Evolutionary conservation across 2,113 vertebrate genomes (phyloP).

Genomic region (Ophiodon elongatus): DNA sequence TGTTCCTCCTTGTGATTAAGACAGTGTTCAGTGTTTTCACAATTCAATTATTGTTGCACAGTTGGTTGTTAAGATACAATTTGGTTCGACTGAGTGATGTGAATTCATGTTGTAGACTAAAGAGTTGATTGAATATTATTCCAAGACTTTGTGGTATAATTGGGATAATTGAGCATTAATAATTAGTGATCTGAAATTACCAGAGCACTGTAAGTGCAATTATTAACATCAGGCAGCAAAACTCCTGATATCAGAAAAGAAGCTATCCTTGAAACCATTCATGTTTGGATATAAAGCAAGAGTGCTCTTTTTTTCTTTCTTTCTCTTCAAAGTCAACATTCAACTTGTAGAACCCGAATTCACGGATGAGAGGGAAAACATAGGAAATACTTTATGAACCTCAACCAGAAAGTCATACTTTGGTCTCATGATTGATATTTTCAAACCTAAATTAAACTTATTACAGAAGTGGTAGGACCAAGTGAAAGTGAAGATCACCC

Average conservation of each 20-base stretch:
- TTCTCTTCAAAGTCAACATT: too few relatives aligned
- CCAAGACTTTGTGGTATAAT: not conserved
- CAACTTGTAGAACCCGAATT: not conserved
- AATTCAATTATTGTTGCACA: not conserved
- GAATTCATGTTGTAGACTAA: not conserved
- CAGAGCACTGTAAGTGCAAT: not conserved
- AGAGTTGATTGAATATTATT: not conserved
- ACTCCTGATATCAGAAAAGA: not conserved
- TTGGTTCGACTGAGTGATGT: not conserved
- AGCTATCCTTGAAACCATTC: not conserved
- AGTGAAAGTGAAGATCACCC: not conserved
- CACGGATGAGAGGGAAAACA: not conserved
- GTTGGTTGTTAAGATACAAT: not conserved
- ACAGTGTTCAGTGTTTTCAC: not conserved
- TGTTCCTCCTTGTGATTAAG: not conserved
- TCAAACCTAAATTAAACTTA: not conserved
- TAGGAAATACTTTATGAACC: not conserved
- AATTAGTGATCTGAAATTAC: not conserved
- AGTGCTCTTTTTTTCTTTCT: not conserved
- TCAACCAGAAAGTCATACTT: not conserved
- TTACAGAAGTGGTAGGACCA: not conserved
- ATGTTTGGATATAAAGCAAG: not conserved
- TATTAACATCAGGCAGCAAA: not conserved
- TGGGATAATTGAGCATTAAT: not conserved
- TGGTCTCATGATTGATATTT: not conserved